phyloP scores from a whole-genome alignment of 2,797 vertebrate species.

The Anisognathus igniventris region DNA sequence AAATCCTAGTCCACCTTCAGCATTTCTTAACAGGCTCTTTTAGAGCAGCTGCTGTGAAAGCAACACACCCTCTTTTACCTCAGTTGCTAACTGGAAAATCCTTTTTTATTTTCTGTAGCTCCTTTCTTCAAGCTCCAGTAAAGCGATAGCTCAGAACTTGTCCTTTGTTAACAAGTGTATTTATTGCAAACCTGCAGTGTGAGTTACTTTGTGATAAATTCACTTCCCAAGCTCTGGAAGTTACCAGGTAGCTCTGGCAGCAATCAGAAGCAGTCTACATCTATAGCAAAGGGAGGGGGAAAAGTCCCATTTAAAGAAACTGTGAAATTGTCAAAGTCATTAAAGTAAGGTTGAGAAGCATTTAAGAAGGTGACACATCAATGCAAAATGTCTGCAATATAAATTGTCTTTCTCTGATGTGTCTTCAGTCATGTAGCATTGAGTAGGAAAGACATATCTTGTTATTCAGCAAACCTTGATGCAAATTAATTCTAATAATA shows the following conservation, averaged over 20 bases:
- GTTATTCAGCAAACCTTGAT: neutral
- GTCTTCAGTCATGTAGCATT: neutral
- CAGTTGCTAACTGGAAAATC: neutral
- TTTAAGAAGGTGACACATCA: neutral
- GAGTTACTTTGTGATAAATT: neutral
- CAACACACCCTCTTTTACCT: neutral
- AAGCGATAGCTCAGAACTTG: neutral
- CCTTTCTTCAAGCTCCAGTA: neutral
- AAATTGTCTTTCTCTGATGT: neutral
- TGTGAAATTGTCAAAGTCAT: neutral
- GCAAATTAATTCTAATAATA: conserved; percentile 16
- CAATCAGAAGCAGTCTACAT: neutral
- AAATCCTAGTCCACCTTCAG: neutral
- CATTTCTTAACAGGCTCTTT: neutral
- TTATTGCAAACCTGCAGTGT: neutral
- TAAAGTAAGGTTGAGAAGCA: neutral
- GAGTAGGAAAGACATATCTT: neutral
- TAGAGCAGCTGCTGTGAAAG: neutral
- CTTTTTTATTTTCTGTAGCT: neutral
- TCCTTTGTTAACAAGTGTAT: neutral
- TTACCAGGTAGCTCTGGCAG: neutral
- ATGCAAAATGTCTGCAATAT: neutral
- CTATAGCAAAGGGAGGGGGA: neutral
- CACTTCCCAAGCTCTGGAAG: neutral
- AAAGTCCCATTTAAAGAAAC: neutral